Percentiles rank a stretch among this genome's conserved stretches.
Evolutionary conservation across 2,113 vertebrate genomes (phyloP).

Genomic region (Phocoena sinus): DNA sequence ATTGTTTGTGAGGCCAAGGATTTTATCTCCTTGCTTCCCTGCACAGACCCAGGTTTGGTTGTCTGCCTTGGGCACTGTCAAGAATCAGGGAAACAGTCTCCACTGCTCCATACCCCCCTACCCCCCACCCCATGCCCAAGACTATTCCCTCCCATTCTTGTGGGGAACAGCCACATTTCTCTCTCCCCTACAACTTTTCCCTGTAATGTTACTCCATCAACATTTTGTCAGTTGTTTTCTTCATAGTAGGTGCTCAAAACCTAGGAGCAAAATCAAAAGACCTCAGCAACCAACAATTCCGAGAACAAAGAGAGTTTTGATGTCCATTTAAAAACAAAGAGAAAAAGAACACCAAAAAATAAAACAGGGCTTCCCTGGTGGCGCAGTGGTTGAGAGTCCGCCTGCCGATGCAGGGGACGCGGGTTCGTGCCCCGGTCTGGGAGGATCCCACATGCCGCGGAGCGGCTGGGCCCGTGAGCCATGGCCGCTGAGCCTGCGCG

Average conservation of each 20-base stretch:
- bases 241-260: not conserved
- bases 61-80: not conserved
- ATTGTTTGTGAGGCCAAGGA: not conserved
- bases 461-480: too few species aligned
- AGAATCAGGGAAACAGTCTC: not conserved
- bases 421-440: too few species aligned
- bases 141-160: rapidly evolving
- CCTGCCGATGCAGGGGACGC: too few species aligned
- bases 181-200: not conserved
- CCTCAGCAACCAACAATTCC: not conserved
- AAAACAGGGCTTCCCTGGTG: too few species aligned
- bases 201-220: not conserved
- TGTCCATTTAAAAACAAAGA: not conserved
- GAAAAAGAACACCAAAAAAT: not conserved
- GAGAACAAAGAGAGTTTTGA: not conserved
- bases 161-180: not conserved
- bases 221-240: not conserved
- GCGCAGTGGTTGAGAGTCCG: too few species aligned
- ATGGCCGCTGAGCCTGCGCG: too few species aligned
- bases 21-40: not conserved
- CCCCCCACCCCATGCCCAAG: not conserved
- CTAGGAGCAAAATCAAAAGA: not conserved
- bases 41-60: rapidly evolving
- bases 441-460: too few species aligned
- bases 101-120: not conserved